phyloP scores from a whole-genome alignment of 2,797 vertebrate species.

The Coracias cyanogaster region DNA sequence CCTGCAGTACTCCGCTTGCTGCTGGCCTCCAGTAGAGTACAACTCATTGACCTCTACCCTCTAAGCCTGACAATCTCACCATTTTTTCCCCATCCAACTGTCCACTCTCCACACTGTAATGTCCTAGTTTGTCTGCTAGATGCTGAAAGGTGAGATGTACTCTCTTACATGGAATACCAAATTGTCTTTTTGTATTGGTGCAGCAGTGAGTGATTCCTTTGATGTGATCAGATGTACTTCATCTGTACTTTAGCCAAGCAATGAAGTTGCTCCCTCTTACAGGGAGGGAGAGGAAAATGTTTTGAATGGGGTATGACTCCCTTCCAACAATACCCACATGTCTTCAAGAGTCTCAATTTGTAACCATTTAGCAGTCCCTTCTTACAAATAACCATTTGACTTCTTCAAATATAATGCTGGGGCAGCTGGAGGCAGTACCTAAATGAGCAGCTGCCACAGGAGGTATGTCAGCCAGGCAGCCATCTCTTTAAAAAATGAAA shows the following conservation, averaged over 20 bases:
- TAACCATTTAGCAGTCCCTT: no score
- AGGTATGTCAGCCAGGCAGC: not conserved
- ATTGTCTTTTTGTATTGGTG: not conserved
- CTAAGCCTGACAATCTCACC: not conserved
- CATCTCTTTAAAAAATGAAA: no score
- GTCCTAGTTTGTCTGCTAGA: not conserved
- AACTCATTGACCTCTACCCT: not conserved
- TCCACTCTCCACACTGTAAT: fast-evolving
- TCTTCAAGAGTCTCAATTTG: not conserved
- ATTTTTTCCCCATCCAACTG: not conserved
- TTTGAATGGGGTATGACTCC: fast-evolving
- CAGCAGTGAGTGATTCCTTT: not conserved
- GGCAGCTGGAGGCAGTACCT: not conserved
- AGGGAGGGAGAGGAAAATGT: not conserved
- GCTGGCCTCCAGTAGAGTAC: not conserved
- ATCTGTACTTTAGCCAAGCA: not conserved
- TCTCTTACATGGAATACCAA: not conserved
- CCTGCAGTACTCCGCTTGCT: not conserved
- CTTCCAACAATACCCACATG: not conserved
- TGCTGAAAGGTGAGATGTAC: not conserved
- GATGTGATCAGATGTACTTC: fast-evolving
- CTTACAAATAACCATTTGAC: not conserved
- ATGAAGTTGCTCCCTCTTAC: fast-evolving
- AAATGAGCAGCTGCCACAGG: not conserved
- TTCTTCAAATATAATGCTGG: fast-evolving